Percentiles rank a stretch among this genome's conserved stretches.
phyloP scores from a whole-genome alignment of 2,113 vertebrate species.

The Pelobates fuscus region DNA sequence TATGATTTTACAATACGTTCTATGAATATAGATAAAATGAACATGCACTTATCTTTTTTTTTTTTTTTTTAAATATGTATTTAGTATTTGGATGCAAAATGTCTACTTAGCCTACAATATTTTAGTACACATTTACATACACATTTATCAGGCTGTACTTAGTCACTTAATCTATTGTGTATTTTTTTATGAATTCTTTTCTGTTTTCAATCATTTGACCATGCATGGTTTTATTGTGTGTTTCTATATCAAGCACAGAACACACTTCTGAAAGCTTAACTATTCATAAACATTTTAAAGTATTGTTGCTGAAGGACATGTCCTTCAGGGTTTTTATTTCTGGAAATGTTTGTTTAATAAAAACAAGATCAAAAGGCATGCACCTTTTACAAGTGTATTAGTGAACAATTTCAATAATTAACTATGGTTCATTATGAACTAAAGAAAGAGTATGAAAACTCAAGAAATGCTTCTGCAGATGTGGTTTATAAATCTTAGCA shows the following conservation, averaged over 20 bases:
- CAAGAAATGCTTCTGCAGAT: neutral
- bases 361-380: neutral
- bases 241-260: neutral
- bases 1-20: no score
- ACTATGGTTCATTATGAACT: slow-evolving; percentile 1
- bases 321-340: neutral
- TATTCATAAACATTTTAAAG: neutral
- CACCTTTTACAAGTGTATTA: neutral
- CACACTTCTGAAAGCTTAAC: neutral
- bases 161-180: neutral
- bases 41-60: no score
- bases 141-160: neutral
- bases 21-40: no score
- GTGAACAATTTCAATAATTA: neutral
- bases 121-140: neutral
- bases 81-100: no score
- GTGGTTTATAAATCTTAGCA: neutral
- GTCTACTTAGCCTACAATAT: no score
- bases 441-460: neutral
- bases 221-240: slow-evolving; percentile 1
- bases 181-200: neutral
- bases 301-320: neutral
- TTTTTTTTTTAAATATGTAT: no score
- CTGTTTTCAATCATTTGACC: neutral
- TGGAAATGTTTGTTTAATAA: neutral